phyloP scores from a whole-genome alignment of 2,113 vertebrate genomes.

The Phrynosoma blainvillii region DNA sequence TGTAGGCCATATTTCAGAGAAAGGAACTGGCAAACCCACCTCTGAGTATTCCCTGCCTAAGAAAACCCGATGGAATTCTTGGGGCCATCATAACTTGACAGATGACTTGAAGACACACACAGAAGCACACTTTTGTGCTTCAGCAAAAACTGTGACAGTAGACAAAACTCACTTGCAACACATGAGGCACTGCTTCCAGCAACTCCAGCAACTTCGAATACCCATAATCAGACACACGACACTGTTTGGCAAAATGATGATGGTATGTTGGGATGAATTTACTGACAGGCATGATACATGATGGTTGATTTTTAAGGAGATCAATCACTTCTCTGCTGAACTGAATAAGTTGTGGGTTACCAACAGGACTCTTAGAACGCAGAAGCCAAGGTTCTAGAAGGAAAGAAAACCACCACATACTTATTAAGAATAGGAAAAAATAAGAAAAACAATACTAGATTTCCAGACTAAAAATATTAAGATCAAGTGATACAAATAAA shows the following conservation, averaged over 20 bases:
- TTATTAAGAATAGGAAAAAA: not conserved
- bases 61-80: no score
- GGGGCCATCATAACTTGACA: no score
- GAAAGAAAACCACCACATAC: not conserved
- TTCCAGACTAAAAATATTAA: not conserved
- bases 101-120: no score
- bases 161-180: conserved; percentile 84
- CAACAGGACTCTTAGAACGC: conserved; percentile 94
- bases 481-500: not conserved
- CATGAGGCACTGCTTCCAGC: conserved; percentile 95
- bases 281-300: conserved; percentile 87
- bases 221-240: conserved; percentile 95
- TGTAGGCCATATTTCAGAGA: no score
- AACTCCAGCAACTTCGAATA: conserved; percentile 94
- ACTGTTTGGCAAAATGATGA: conserved; percentile 98
- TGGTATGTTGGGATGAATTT: conserved; percentile 97
- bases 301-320: conserved; percentile 90
- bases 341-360: conserved; percentile 96
- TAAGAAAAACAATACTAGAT: not conserved
- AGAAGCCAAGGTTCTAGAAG: conserved; percentile 90
- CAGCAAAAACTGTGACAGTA: not conserved
- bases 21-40: no score
- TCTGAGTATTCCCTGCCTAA: no score
- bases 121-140: not conserved
- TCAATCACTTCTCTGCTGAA: conserved; percentile 97